Percentiles rank a stretch among this genome's conserved stretches.
phyloP scores from a whole-genome alignment of 2,888 invertebrate genomes.

The Chymomyza amoena region DNA sequence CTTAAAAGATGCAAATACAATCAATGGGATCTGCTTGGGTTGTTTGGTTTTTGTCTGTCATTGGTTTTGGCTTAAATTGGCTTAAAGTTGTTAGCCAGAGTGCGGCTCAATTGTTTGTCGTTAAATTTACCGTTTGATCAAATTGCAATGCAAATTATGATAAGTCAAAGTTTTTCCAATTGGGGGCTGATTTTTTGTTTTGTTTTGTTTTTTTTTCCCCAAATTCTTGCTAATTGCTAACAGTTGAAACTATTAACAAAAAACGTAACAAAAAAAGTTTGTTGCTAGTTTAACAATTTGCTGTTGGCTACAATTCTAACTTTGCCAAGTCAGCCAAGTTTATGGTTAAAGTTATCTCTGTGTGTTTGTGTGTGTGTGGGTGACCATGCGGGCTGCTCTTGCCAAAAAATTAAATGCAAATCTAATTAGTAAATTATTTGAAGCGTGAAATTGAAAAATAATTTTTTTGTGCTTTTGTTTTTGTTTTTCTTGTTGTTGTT shows the following conservation, averaged over 20 bases:
- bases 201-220: neutral
- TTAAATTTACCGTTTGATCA: slow-evolving; percentile 53
- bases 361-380: neutral
- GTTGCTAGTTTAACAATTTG: neutral
- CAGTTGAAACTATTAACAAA: neutral
- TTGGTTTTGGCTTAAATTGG: slow-evolving; percentile 70
- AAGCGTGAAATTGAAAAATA: slow-evolving; percentile 77
- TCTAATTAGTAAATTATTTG: slow-evolving; percentile 77
- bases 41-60: slow-evolving; percentile 60
- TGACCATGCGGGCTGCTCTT: slow-evolving; percentile 31
- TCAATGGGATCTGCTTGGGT: slow-evolving; percentile 25
- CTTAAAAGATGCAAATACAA: slow-evolving; percentile 60
- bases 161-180: slow-evolving; percentile 52
- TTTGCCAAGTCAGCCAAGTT: slow-evolving; percentile 58
- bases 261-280: neutral
- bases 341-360: slow-evolving; percentile 30
- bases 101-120: slow-evolving; percentile 5
- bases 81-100: slow-evolving; percentile 52
- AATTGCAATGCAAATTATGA: slow-evolving; percentile 76
- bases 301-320: slow-evolving; percentile 17
- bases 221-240: slow-evolving; percentile 2
- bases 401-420: slow-evolving; percentile 72
- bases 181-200: neutral
- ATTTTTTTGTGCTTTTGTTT: slow-evolving; percentile 41
- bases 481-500: slow-evolving; percentile 21